phyloP scores from a whole-genome alignment of 2,888 invertebrate genomes.

The Limnephilus marmoratus region DNA sequence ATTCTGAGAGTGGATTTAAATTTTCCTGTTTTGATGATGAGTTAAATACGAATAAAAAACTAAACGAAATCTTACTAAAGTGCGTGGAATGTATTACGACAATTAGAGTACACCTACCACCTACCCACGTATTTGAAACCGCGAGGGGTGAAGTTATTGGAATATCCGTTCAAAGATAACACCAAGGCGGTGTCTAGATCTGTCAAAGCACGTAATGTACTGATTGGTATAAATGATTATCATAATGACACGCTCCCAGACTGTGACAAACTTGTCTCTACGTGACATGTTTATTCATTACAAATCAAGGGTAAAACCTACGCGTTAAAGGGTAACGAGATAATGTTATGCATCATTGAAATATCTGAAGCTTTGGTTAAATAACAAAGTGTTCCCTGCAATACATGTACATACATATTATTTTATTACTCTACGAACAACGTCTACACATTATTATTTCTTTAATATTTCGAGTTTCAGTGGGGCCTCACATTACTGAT shows the following conservation, averaged over 20 bases:
- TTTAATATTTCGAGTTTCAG: no score
- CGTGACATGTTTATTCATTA: slow-evolving; percentile 2
- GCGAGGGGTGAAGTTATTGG: background rate
- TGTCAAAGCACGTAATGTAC: background rate
- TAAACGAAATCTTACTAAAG: no score
- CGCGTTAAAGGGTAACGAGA: background rate
- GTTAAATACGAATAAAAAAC: no score
- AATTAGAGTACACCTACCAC: no score
- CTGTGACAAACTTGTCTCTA: background rate
- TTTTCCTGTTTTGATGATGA: no score
- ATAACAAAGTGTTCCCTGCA: background rate
- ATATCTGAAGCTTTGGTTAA: background rate
- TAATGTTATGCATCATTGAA: background rate
- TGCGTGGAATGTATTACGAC: no score
- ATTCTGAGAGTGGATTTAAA: no score
- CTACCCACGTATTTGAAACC: no score
- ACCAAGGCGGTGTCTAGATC: background rate
- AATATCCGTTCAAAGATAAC: background rate
- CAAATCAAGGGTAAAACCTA: background rate
- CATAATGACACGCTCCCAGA: background rate
- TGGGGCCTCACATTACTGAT: no score
- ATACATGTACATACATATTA: no score
- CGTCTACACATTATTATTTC: no score
- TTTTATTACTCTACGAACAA: no score
- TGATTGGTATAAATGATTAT: background rate